Evolutionary conservation across 2,888 invertebrate genomes (phyloP).

Genomic region (Endomychus coccineus): DNA sequence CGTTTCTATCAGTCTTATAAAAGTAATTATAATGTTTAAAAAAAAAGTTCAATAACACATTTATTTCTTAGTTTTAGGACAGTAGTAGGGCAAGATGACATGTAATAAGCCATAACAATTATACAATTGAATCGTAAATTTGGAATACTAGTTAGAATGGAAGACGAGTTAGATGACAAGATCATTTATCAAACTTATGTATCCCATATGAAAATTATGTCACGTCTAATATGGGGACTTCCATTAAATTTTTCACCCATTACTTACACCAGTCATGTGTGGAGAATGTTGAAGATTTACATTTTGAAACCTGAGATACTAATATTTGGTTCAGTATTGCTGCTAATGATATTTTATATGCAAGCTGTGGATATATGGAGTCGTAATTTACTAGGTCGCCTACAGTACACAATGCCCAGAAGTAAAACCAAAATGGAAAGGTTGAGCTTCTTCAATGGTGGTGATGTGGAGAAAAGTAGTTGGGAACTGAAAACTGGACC

Average conservation of each 20-base stretch:
- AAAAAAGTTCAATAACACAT: too few species aligned
- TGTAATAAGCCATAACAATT: too few species aligned
- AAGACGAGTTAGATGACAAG: constrained; percentile 87
- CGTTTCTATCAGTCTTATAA: too few species aligned
- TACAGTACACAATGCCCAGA: constrained; percentile 59
- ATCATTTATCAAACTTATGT: constrained; percentile 81
- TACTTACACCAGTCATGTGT: constrained; percentile 65
- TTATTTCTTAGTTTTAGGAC: too few species aligned
- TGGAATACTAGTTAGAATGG: constrained; percentile 58
- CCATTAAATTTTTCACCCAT: constrained; percentile 55
- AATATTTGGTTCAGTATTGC: constrained; percentile 60
- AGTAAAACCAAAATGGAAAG: constrained; percentile 51
- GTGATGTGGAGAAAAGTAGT: constrained; percentile 51
- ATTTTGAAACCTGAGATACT: constrained; percentile 74
- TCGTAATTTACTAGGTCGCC: constrained; percentile 59
- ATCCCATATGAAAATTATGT: constrained; percentile 78
- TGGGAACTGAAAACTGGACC: constrained; percentile 73
- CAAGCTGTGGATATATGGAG: constrained; percentile 81
- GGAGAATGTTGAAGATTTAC: constrained; percentile 71
- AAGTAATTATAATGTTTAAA: too few species aligned
- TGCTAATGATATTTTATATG: constrained; percentile 70
- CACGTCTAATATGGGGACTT: constrained; percentile 70
- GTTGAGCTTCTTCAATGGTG: constrained; percentile 50
- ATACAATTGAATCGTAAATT: too few species aligned
- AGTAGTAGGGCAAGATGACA: too few species aligned